Evolutionary conservation across 1,140 invertebrate genomes (phyloP), one percentile per base, ranked within the genome.

Genomic region (Formica exsecta): DNA sequence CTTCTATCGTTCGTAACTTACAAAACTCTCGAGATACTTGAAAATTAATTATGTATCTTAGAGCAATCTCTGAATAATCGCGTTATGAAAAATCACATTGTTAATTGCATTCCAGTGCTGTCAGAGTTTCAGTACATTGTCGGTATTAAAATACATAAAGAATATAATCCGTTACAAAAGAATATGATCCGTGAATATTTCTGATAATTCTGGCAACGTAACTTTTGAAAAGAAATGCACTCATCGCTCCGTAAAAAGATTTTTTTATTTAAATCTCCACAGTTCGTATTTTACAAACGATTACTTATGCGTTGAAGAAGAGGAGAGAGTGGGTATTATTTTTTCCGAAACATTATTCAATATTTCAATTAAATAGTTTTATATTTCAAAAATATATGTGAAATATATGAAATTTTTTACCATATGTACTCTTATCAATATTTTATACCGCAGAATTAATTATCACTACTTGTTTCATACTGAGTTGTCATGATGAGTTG

Each of bases 151-250:
- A 64, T 8, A 51, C 6, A 16, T 13, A 25, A 54, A 41, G 3
- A 61, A n/a, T 61, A 75, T n/a, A 19, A 16, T n/a, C n/a, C n/a
- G n/a, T n/a, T n/a, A n/a, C n/a, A n/a, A n/a, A n/a, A n/a, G n/a
- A n/a, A n/a, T n/a, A n/a, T 29, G 32, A 0, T 22, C 19, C 51
- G 0, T 8, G 8, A n/a, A 25, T 71, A 13, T 13, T 5, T 9
- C 9, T 3, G 44, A 74, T 73, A 71, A 81, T 81, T 57, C 48
- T 29, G 19, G 13, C 16, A 32, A 25, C 32, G 6, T 36, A 57
- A 57, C 6, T 8, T 44, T 44, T 44, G 41, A 59, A 32, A 59
- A 71, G 19, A 22, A 22, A 22, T 22, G 22, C 3, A 36, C 36
- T 22, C 29, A 38, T 8, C 22, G 11, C 16, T 29, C 0, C 25